These are phyloP conservation scores for Clavelina lepadiformis DNA, from an alignment of 23 tunicate species.

Conservation along the genomic window DNA sequence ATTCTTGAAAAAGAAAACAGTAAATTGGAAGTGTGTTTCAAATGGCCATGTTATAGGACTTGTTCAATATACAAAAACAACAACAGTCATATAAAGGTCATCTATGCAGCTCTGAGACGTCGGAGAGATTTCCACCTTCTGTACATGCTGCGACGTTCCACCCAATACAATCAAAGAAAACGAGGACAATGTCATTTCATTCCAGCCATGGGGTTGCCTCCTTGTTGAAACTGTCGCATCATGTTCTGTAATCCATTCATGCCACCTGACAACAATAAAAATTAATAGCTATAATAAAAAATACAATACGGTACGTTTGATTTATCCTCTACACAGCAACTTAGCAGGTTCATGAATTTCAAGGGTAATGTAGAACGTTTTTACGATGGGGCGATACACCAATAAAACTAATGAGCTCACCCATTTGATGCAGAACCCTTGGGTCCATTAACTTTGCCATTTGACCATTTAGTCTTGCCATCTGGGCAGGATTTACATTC, in stretches of 20 bases:
- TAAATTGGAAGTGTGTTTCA: no score
- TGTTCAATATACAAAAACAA: no score
- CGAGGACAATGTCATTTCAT: slow-evolving; percentile 28
- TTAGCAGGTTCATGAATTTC: no score
- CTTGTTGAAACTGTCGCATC: slow-evolving; percentile 98
- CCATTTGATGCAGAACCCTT: slow-evolving; percentile 94
- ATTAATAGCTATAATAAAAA: neutral
- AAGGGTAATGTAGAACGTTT: no score
- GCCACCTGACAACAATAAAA: slow-evolving; percentile 43
- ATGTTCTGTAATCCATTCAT: slow-evolving; percentile 92
- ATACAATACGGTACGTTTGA: no score
- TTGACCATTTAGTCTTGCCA: slow-evolving; percentile 86
- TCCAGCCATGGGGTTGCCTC: slow-evolving; percentile 58
- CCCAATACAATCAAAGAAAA: neutral
- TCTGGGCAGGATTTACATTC: slow-evolving; percentile 93
- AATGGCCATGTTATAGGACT: no score
- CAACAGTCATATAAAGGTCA: no score
- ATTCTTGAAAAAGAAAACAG: no score
- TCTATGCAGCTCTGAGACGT: no score
- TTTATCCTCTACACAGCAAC: no score
- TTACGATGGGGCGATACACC: neutral
- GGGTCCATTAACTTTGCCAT: slow-evolving; percentile 99
- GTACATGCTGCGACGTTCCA: no score
- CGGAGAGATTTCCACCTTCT: no score
- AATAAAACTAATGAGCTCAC: slow-evolving; percentile 11